Base-by-base conservation (phyloP, 1,140 invertebrate genomes). In the Cylas formicarius region DNA sequence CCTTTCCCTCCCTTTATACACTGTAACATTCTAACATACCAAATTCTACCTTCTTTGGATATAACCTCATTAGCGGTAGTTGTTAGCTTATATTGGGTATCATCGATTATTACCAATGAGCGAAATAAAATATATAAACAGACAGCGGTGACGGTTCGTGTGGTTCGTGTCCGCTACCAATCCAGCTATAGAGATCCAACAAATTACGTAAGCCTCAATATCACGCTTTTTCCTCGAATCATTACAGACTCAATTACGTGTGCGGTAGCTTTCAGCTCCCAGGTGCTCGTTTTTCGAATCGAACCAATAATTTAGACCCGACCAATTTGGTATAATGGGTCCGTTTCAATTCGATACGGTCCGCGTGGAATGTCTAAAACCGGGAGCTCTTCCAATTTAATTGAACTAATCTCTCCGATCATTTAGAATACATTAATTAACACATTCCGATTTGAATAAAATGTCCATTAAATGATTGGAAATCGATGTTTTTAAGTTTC, bases 401-500 rank as follows among this genome's bases (percentile, higher is more conserved):
- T 56, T 54, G 51, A 56, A 50, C 51, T 56, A 56, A 56, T 56
- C 54, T 56, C 32, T 44, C 40, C 31, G 44, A 40, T 31, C 48
- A 53, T 47, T 56, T 37, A 24, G 48, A 38, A 51, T 53, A 48
- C 54, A 56, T 56, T 52, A 56, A 56, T 56, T 56, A 56, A 56
- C 54, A 56, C 54, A 56, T 56, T 42, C 31, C 28, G 32, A 56
- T 56, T 56, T 56, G 54, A 56, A 56, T 56, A 56, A 56, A 56
- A 56, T 56, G 41, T 46, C 38, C 53, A 45, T 56, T 53, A 56
- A 41, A 26, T 28, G 50, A 56, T 56, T 53, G 53, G 53, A 56
- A 56, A 56, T 50, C 53, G 51, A 43, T 53, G 50, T 53, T 56
- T 56, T 56, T 48, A 39, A 50, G 45, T 56, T 53, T 56, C 43